Base-by-base conservation (phyloP, 2,113 vertebrate species). In the Tyto alba region DNA sequence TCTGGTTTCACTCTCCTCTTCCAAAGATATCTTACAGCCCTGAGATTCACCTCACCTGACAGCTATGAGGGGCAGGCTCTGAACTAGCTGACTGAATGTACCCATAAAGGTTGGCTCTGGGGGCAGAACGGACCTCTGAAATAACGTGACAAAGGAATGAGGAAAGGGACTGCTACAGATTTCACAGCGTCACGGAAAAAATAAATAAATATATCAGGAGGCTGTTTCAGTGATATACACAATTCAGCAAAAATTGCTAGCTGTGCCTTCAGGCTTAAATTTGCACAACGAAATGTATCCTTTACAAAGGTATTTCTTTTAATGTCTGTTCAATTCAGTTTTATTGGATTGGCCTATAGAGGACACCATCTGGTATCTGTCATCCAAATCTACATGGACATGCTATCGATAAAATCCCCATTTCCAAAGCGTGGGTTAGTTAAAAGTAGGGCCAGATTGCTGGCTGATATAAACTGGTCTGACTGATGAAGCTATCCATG, bases 331-430 rank as follows among this genome's bases (percentile, higher is more conserved):
- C 88, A 82, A 79, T 81, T 96, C 84, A n/a, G n/a, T 89, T 95
- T 96, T 90, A 97, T 93, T 95, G 94, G 85, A 95, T 88, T 93
- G 89, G 94, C 85, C 94, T 96, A 84, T 2, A 68, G 88, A 95
- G 93, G 89, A 93, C 86, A 82, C 94, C 88, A 93, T 90, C 94
- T 89, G 90, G 92, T 93, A 93, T 90, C 69, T 72, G 76, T 95
- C 94, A 96, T 89, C 90, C 53, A 93, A 92, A 96, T 89, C 80
- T 92, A 76, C 81, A 73, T 50, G 68, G 95, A 94, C 87, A 79
- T 5, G 57, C 94, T 72, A 93, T 94, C 8, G 5, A 96, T 87
- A 96, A 87, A 96, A 95, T 72, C 69, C 83, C 83, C 67, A 47
- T 95, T 85, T 96, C 86, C 81, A 90, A 92, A 90, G 72, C 53